Conservation (phyloP, 2,113 vertebrate species). For the Kryptolebias marmoratus region DNA sequence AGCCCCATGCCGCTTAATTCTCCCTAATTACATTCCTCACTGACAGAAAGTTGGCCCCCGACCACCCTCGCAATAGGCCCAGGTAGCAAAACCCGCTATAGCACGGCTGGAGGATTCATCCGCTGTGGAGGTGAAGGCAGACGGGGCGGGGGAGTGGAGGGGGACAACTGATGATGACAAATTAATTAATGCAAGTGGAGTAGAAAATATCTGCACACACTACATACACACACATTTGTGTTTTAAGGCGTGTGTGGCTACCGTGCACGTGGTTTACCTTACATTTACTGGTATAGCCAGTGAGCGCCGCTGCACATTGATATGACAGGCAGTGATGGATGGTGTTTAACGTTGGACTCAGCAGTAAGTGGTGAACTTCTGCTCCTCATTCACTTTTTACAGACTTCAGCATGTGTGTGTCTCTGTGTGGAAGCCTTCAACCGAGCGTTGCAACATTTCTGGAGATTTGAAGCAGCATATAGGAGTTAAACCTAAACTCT, state of each 20-base stretch:
- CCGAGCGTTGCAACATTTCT: neutral
- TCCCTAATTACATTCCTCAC: conserved; percentile 92
- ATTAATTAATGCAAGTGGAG: conserved; percentile 73
- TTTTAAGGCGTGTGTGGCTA: conserved; percentile 39
- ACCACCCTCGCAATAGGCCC: conserved; percentile 74
- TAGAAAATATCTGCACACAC: conserved; percentile 34
- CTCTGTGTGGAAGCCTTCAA: conserved; percentile 3
- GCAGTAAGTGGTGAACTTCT: conserved; percentile 61
- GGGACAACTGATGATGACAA: conserved; percentile 74
- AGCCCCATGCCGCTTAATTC: conserved; percentile 89
- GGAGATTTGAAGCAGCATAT: neutral
- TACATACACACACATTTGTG: conserved; percentile 22
- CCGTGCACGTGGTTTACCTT: conserved; percentile 47
- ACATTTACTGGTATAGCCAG: conserved; percentile 41
- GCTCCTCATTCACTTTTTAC: conserved; percentile 43
- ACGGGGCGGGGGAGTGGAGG: conserved; percentile 2
- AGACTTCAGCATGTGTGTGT: conserved; percentile 31
- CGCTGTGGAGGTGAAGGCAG: conserved; percentile 54
- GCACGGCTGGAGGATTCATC: conserved; percentile 57
- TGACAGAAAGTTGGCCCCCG: conserved; percentile 93
- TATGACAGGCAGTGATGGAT: conserved; percentile 73
- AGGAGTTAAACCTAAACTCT: neutral
- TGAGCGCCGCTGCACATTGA: conserved; percentile 47
- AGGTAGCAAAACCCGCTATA: conserved; percentile 78
- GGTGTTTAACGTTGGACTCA: conserved; percentile 60